Base-by-base conservation (phyloP, 2,888 invertebrate species). In the Leptinotarsa peninsularis region DNA sequence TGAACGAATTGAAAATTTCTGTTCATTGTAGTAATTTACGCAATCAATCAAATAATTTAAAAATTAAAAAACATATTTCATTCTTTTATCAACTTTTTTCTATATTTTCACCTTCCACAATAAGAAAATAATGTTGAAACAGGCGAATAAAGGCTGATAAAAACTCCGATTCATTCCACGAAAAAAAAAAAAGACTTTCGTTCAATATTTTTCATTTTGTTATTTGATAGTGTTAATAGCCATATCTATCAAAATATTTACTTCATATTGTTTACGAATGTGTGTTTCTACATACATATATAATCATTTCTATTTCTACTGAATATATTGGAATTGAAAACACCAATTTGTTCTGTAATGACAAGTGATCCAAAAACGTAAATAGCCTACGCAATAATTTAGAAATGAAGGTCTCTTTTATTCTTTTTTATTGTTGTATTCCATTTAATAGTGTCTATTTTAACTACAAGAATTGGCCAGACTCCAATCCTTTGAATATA, bases 361-460 rank as follows among this genome's bases (percentile, higher is more conserved):
- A 43, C 63, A 63, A n/a, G 23, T 23, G 58, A 58, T 58, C 23
- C 23, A 13, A 63, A 33, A 14, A 63, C 10, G n/a, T 33, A 7
- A 63, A 63, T 63, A 63, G 17, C 43, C n/a, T 7, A 27, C 63
- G 13, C 63, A 63, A 27, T 43, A n/a, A 43, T 63, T 63, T 33
- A 43, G 63, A 5, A 63, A 23, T 58, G 58, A 58, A 58, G 14
- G 58, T 33, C 14, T 43, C 63, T 63, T 63, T 43, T 10, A 63
- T 63, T 3, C 17, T 63, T 63, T 63, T 43, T n/a, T 27, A 63
- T 63, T 63, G 63, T 75, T 67, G 71, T 71, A 43, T 75, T 75
- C 54, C 71, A 75, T 71, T 73, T 71, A 67, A 74, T 74, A 67
- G 71, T 67, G 74, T 75, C 71, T 75, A 71, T 75, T 71, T 67